phyloP scores from a whole-genome alignment of 2,888 invertebrate genomes.

The Chrysina gloriosa region DNA sequence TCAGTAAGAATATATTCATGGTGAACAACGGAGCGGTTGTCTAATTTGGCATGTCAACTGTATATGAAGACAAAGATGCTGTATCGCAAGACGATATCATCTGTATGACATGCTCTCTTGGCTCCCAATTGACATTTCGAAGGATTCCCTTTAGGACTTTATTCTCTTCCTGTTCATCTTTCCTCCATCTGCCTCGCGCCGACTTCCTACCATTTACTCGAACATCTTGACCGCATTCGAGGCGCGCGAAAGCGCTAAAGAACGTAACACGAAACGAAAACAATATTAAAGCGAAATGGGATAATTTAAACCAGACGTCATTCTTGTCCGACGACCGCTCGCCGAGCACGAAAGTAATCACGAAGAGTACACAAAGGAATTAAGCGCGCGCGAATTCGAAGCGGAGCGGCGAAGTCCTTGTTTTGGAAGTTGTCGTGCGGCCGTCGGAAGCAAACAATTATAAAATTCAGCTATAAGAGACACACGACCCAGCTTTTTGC shows the following conservation, averaged over 20 bases:
- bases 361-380: conserved; percentile 19
- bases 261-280: not conserved
- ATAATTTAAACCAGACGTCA: not conserved
- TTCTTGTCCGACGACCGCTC: not conserved
- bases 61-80: too few relatives aligned
- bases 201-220: too few relatives aligned
- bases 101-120: too few relatives aligned
- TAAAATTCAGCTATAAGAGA: conserved; percentile 37
- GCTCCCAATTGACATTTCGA: too few relatives aligned
- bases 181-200: too few relatives aligned
- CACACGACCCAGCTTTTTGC: conserved; percentile 11
- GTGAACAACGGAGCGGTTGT: too few relatives aligned
- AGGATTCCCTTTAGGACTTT: too few relatives aligned
- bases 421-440: conserved; percentile 6
- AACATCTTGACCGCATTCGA: too few relatives aligned
- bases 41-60: too few relatives aligned
- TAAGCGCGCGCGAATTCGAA: not conserved
- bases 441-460: conserved; percentile 40
- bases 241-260: not conserved
- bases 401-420: not conserved
- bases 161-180: too few relatives aligned
- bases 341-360: conserved; percentile 15
- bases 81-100: too few relatives aligned
- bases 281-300: not conserved
- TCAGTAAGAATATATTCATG: too few relatives aligned